Evolutionary conservation across 2,888 invertebrate species (phyloP).

Genomic region (Petrophora chlorosata): DNA sequence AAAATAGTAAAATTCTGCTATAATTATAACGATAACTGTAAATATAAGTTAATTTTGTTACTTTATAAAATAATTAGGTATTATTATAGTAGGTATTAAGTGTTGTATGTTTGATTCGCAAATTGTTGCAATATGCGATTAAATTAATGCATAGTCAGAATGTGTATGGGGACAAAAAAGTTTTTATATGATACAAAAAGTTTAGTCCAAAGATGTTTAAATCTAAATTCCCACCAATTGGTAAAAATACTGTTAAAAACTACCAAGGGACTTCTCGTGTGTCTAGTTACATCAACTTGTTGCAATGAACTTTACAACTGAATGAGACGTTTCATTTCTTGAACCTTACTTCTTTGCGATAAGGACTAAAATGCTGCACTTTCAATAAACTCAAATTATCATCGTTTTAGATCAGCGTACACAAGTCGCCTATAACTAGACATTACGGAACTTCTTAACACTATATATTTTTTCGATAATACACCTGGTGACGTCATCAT

Average conservation of each 20-base stretch:
- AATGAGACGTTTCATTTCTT: conserved; percentile 12
- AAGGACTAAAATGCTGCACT: neutral
- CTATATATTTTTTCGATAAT: conserved; percentile 41
- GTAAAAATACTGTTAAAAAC: conserved; percentile 64
- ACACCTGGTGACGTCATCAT: conserved; percentile 71
- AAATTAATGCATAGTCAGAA: conserved; percentile 77
- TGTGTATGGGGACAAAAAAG: conserved; percentile 73
- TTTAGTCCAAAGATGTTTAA: conserved; percentile 77
- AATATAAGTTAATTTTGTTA: conserved; percentile 84
- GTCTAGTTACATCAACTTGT: conserved; percentile 39
- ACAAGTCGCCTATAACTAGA: conserved; percentile 26
- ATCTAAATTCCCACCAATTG: conserved; percentile 78
- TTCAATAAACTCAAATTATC: neutral
- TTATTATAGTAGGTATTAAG: conserved; percentile 80
- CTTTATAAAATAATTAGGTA: conserved; percentile 81
- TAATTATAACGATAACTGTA: conserved; percentile 80
- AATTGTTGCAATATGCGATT: conserved; percentile 81
- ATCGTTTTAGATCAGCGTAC: neutral
- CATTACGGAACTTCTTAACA: conserved; percentile 32
- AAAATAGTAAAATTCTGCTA: conserved; percentile 81
- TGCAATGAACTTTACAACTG: conserved; percentile 33
- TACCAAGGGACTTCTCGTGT: conserved; percentile 63
- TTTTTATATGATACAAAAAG: conserved; percentile 62
- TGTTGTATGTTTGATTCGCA: conserved; percentile 83
- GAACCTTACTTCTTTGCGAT: conserved; percentile 2